These are phyloP conservation scores for Coturnix japonica DNA, from an alignment of 2,113 vertebrate species.

Conservation along the genomic window DNA sequence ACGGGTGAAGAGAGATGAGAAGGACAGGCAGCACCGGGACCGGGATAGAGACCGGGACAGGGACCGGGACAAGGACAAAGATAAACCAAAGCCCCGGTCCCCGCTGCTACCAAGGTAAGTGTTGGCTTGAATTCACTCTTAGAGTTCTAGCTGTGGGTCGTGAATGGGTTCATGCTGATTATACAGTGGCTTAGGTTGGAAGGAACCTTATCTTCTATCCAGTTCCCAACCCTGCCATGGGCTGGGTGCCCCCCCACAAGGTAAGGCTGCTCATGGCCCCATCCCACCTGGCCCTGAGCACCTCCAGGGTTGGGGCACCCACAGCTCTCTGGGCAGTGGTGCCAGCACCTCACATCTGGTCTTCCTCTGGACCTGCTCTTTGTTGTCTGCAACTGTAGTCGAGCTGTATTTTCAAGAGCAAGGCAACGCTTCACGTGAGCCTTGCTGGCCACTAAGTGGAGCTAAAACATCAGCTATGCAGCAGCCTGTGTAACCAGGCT, in stretches of 20 bases:
- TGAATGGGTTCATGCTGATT: rapidly evolving
- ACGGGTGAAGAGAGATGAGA: slow-evolving; percentile 80
- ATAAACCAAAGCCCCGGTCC: slow-evolving; percentile 87
- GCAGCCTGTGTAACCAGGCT: rapidly evolving
- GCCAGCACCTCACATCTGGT: background rate
- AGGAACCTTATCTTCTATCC: background rate
- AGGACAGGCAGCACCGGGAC: slow-evolving; percentile 79
- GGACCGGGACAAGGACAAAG: slow-evolving; percentile 92
- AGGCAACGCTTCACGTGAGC: background rate
- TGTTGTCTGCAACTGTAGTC: rapidly evolving
- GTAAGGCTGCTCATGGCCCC: background rate
- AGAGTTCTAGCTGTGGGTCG: rapidly evolving
- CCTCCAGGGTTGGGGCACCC: background rate
- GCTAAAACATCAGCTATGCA: background rate
- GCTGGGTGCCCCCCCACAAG: background rate
- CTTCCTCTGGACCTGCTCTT: background rate
- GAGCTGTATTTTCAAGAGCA: rapidly evolving
- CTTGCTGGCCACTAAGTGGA: slow-evolving; percentile 37
- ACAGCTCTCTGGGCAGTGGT: background rate
- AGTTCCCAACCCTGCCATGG: background rate
- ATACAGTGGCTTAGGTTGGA: background rate
- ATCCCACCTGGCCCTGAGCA: no score
- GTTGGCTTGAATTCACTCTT: rapidly evolving
- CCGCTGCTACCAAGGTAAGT: slow-evolving; percentile 87
- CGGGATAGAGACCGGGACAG: slow-evolving; percentile 72